Evolutionary conservation across 2,797 vertebrate genomes (phyloP).

Genomic region (Catamblyrhynchus diadema): DNA sequence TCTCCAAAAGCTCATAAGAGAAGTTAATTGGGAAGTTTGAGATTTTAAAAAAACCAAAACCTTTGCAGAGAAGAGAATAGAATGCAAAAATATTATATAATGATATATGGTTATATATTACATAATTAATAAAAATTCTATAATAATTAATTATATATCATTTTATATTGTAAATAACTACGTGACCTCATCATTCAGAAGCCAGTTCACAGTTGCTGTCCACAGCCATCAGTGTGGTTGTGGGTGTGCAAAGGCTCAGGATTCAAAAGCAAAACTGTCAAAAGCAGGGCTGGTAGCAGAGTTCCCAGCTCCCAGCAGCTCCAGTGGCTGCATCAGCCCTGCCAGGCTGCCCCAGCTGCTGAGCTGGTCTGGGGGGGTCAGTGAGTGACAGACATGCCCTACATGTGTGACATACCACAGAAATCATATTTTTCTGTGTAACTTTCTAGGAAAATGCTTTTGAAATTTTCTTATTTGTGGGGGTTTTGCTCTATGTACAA

Average conservation of each 20-base stretch:
- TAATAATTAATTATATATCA: not conserved
- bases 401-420: not conserved
- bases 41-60: fast-evolving
- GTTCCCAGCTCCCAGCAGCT: not conserved
- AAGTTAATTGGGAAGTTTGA: not conserved
- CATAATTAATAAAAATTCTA: not conserved
- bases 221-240: not conserved
- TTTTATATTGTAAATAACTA: not conserved
- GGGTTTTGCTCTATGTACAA: not conserved
- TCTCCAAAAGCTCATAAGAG: not conserved
- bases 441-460: not conserved
- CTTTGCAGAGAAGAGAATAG: not conserved
- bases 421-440: not conserved
- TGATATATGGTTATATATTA: not conserved
- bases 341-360: not conserved
- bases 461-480: not conserved
- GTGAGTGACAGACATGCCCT: too few relatives aligned
- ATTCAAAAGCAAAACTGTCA: not conserved
- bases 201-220: not conserved
- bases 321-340: not conserved
- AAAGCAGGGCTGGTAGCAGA: not conserved
- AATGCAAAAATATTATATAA: not conserved
- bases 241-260: not conserved
- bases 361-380: not conserved
- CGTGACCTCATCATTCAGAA: not conserved